Evolutionary conservation across 2,888 invertebrate genomes (phyloP).

Genomic region (Choristoneura rosaceana): DNA sequence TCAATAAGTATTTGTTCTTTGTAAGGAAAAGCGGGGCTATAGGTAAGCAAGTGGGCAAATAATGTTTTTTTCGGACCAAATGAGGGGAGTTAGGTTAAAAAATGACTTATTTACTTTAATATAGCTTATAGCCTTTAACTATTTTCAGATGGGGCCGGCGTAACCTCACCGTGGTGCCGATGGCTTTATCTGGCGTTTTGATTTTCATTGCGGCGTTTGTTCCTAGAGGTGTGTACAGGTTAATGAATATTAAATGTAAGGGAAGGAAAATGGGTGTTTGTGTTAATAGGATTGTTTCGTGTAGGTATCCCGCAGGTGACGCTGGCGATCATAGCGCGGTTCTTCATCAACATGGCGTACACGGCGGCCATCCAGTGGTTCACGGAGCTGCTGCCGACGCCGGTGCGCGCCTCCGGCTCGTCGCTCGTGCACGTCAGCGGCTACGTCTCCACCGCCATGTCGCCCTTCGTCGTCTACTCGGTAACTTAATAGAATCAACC

Average conservation of each 20-base stretch:
- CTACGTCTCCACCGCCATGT: slow-evolving; percentile 69
- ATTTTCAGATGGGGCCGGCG: slow-evolving; percentile 72
- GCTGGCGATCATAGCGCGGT: slow-evolving; percentile 74
- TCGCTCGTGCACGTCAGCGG: slow-evolving; percentile 78
- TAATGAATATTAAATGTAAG: not conserved
- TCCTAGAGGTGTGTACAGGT: slow-evolving; percentile 65
- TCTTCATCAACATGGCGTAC: slow-evolving; percentile 80
- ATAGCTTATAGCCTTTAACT: not conserved
- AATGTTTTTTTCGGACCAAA: too few relatives aligned
- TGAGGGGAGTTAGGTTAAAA: too few relatives aligned
- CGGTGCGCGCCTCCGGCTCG: slow-evolving; percentile 73
- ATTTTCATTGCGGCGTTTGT: slow-evolving; percentile 68
- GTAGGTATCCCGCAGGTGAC: slow-evolving; percentile 69
- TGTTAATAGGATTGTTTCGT: not conserved
- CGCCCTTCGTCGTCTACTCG: slow-evolving; percentile 77
- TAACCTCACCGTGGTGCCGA: slow-evolving; percentile 66
- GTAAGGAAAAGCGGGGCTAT: too few relatives aligned
- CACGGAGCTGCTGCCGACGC: slow-evolving; percentile 76
- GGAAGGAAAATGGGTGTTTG: not conserved
- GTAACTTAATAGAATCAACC: slow-evolving; percentile 51
- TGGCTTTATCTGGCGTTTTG: slow-evolving; percentile 63
- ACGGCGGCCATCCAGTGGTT: slow-evolving; percentile 78
- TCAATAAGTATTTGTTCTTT: too few relatives aligned
- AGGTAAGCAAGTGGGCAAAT: too few relatives aligned
- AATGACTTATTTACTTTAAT: too few relatives aligned